These are phyloP conservation scores for Lamprologus speciosus DNA, from an alignment of 2,113 vertebrate genomes.

Conservation along the genomic window DNA sequence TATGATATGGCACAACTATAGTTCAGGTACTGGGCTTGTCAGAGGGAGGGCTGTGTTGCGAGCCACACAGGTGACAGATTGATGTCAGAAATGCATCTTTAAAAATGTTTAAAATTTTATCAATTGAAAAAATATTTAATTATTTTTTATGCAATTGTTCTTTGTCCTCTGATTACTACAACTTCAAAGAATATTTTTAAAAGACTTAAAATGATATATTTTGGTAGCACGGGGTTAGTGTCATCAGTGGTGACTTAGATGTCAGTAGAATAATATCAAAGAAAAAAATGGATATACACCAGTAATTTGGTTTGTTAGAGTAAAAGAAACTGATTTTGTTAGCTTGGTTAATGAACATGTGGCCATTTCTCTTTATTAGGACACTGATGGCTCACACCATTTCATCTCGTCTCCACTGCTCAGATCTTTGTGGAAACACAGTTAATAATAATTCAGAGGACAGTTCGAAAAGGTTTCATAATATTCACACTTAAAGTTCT, in stretches of 20 bases:
- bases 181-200: neutral
- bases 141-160: neutral
- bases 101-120: neutral
- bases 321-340: neutral
- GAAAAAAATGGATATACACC: neutral
- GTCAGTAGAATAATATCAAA: neutral
- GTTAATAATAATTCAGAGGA: neutral
- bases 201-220: neutral
- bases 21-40: neutral
- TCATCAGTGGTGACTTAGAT: neutral
- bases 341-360: neutral
- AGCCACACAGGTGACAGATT: neutral
- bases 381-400: neutral
- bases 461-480: no score
- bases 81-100: neutral
- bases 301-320: neutral
- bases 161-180: neutral
- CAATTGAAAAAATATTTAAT: neutral
- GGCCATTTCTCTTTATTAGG: neutral
- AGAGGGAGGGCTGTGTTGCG: neutral
- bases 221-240: neutral
- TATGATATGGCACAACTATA: rapidly evolving
- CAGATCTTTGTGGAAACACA: neutral
- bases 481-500: neutral
- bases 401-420: neutral